Conservation (phyloP, 2,888 invertebrate genomes). For the Drosophila borborema region DNA sequence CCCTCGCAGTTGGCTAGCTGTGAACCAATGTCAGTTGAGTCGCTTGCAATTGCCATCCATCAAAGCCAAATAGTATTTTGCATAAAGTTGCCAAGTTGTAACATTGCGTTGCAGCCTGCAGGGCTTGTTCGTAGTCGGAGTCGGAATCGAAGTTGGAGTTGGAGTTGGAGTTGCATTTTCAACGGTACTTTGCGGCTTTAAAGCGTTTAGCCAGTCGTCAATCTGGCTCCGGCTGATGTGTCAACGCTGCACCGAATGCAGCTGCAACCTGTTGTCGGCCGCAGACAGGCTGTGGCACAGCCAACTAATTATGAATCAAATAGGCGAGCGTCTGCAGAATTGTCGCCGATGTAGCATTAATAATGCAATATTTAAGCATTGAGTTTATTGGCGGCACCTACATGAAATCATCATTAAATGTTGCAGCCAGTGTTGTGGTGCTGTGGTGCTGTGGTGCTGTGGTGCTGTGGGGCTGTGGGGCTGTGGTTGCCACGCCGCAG, state of each 20-base stretch:
- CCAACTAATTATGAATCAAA: conserved; percentile 78
- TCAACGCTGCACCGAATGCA: conserved; percentile 32
- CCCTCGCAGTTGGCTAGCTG: conserved; percentile 4
- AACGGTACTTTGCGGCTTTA: conserved; percentile 74
- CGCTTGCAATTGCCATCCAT: conserved; percentile 60
- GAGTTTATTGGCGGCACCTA: conserved; percentile 79
- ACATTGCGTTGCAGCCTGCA: conserved; percentile 56
- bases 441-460: background rate
- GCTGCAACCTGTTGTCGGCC: conserved; percentile 63
- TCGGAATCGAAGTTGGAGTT: conserved; percentile 18
- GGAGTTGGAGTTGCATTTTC: conserved; percentile 44
- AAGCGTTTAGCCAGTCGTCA: conserved; percentile 71
- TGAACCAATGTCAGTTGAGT: conserved; percentile 38
- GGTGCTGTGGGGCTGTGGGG: conserved; percentile 7
- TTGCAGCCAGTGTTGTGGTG: conserved; percentile 41
- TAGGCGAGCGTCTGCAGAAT: conserved; percentile 43
- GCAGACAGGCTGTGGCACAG: conserved; percentile 12
- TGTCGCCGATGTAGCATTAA: conserved; percentile 58
- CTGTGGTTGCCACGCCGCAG: conserved; percentile 12
- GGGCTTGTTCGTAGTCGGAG: conserved; percentile 45
- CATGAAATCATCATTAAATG: conserved; percentile 76
- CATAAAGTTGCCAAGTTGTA: conserved; percentile 69
- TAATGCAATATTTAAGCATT: conserved; percentile 77
- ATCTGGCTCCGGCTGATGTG: conserved; percentile 42
- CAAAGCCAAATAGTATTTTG: conserved; percentile 64